A percentile compares a stretch with the other conserved stretches of the same genome.
Evolutionary conservation across 2,797 vertebrate species (phyloP).

Genomic region (Avahi laniger): DNA sequence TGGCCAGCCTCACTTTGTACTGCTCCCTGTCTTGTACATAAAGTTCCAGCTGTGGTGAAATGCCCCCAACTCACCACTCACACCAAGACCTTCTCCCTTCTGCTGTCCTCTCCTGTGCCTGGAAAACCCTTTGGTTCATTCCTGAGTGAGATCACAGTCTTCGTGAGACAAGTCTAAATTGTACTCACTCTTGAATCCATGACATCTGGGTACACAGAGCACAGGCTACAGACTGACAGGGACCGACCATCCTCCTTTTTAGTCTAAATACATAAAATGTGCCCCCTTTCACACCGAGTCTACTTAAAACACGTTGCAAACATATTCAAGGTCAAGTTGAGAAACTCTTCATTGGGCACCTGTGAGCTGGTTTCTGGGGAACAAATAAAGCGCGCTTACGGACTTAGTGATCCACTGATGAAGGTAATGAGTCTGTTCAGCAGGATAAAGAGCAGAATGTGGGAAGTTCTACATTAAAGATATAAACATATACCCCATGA

Average conservation of each 20-base stretch:
- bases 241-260: not conserved
- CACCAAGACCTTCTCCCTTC: not conserved
- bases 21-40: not conserved
- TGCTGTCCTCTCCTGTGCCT: not conserved
- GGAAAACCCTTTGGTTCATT: not conserved
- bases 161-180: not conserved
- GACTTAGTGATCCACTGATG: constrained; percentile 49
- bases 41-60: not conserved
- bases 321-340: constrained; percentile 3
- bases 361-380: constrained; percentile 46
- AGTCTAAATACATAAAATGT: not conserved
- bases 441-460: constrained; percentile 56
- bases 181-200: not conserved
- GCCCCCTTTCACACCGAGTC: not conserved
- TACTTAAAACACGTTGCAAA: constrained; percentile 41
- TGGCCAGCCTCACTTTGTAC: not conserved
- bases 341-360: not conserved
- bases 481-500: constrained; percentile 61
- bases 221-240: not conserved
- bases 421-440: constrained; percentile 66
- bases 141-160: not conserved
- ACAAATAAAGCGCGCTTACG: constrained; percentile 66
- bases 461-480: constrained; percentile 58
- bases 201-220: not conserved
- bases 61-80: not conserved